Conservation (phyloP, 92 coral and sea anemone species). For the Parazoanthus atlanticus region DNA sequence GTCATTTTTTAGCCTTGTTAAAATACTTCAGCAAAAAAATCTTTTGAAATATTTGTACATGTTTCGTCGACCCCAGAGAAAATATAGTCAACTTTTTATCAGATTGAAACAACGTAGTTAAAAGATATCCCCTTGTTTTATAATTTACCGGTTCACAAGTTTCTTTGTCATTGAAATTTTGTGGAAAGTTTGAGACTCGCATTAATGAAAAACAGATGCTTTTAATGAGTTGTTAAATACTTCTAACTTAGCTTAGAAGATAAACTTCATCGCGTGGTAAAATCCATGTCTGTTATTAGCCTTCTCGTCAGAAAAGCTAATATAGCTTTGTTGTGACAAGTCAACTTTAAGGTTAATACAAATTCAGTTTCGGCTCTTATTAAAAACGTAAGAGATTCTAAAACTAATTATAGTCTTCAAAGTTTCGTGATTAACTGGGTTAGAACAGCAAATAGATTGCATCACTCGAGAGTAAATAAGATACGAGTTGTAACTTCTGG, state of each 20-base stretch:
- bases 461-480: too few species aligned
- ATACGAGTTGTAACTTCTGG: too few species aligned
- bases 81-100: too few species aligned
- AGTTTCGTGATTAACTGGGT: background rate
- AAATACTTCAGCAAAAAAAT: too few species aligned
- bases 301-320: background rate
- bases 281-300: background rate
- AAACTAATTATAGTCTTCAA: conserved; percentile 1
- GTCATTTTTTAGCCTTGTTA: too few species aligned
- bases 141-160: too few species aligned
- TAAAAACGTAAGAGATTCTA: background rate
- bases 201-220: background rate
- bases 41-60: too few species aligned
- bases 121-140: too few species aligned
- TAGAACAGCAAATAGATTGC: background rate
- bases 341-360: background rate
- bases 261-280: background rate
- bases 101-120: too few species aligned
- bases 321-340: background rate
- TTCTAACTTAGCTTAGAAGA: background rate
- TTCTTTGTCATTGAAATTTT: background rate
- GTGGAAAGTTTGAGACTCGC: background rate
- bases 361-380: background rate
- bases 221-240: background rate
- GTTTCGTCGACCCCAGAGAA: too few species aligned